Conservation (phyloP, 2,797 vertebrate genomes). For the Cirrhinus molitorella region DNA sequence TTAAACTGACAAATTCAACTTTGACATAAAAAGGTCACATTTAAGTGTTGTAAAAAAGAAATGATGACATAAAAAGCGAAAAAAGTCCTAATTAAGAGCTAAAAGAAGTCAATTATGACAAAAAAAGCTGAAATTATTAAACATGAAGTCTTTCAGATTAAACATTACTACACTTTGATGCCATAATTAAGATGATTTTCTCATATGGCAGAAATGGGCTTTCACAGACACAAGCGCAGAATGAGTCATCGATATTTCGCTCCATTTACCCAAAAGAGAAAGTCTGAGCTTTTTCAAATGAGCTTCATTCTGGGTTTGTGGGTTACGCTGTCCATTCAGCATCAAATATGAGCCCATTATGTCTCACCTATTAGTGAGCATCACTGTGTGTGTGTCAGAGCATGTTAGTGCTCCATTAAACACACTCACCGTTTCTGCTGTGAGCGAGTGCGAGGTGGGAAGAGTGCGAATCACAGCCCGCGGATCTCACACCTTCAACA, state of each 20-base stretch:
- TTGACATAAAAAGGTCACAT: too few relatives aligned
- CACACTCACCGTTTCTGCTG: neutral
- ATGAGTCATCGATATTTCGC: neutral
- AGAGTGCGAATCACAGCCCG: slow-evolving; percentile 14
- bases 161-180: too few relatives aligned
- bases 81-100: neutral
- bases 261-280: neutral
- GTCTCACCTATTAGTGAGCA: neutral
- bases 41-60: too few relatives aligned
- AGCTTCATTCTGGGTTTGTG: neutral
- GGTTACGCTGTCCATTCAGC: neutral
- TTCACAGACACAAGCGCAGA: neutral
- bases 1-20: neutral
- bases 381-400: neutral
- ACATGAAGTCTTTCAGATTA: too few relatives aligned
- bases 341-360: neutral
- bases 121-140: neutral
- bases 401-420: neutral
- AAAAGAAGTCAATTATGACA: neutral
- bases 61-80: neutral
- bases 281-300: neutral
- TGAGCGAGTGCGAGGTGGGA: slow-evolving; percentile 9
- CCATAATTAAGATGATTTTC: neutral
- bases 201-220: neutral
- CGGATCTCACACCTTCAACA: slow-evolving; percentile 22